A percentile compares a stretch with the other conserved stretches of the same genome.
These are phyloP conservation scores for Spheniscus mendiculus DNA, from an alignment of 2,113 vertebrate species.

Conservation along the genomic window DNA sequence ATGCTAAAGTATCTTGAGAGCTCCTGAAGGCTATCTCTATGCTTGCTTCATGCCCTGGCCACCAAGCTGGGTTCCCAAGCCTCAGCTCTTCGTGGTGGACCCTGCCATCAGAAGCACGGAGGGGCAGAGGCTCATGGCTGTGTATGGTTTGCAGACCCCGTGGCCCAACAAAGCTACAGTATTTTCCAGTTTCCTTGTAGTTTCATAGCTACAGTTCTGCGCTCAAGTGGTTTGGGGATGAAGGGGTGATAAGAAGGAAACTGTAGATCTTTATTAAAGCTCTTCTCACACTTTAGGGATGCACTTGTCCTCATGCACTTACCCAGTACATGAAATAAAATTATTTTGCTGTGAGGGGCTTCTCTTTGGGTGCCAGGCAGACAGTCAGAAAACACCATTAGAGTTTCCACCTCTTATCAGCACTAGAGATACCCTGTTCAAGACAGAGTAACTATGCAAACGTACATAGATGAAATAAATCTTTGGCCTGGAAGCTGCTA, in stretches of 20 bases:
- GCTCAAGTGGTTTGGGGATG: background rate
- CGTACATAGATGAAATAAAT: background rate
- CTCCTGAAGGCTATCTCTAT: background rate
- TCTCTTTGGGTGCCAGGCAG: background rate
- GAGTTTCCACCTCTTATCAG: background rate
- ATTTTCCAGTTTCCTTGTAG: background rate
- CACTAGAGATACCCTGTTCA: background rate
- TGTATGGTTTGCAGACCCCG: accelerated
- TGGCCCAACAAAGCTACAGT: accelerated
- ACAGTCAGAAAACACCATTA: background rate
- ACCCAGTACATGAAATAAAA: background rate
- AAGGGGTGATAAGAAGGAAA: background rate
- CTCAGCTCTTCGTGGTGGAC: background rate
- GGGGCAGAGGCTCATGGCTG: background rate
- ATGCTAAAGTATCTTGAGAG: background rate
- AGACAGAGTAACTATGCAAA: background rate
- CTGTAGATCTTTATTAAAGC: background rate
- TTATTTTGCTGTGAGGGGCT: background rate
- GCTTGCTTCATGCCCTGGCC: background rate
- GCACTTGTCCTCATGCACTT: background rate
- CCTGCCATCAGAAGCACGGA: accelerated
- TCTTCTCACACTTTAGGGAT: background rate
- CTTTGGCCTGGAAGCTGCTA: background rate
- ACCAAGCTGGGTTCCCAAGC: background rate
- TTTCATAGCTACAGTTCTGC: background rate